Conservation (phyloP, 2,888 invertebrate species). For the Eupithecia exiguata region DNA sequence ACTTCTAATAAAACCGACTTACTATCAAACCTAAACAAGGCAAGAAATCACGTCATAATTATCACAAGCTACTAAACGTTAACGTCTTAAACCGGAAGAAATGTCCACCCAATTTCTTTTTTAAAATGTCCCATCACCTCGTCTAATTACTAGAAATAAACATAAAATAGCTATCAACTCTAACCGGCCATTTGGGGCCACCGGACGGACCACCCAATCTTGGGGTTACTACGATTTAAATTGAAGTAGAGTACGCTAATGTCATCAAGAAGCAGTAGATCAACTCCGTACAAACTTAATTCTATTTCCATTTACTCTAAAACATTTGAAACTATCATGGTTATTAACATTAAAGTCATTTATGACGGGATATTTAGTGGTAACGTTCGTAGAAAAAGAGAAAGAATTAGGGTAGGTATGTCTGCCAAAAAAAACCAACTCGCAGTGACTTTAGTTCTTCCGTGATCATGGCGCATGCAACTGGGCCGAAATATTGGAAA, state of each 20-base stretch:
- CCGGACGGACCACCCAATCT: slow-evolving; percentile 35
- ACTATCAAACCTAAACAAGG: neutral
- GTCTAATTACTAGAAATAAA: slow-evolving; percentile 32
- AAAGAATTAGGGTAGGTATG: no score
- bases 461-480: no score
- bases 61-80: slow-evolving; percentile 5
- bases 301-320: no score
- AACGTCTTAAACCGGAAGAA: slow-evolving; percentile 23
- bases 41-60: slow-evolving; percentile 12
- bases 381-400: no score
- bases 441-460: no score
- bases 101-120: slow-evolving; percentile 13
- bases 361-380: no score
- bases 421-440: no score
- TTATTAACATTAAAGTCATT: no score
- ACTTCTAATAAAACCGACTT: neutral
- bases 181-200: slow-evolving; percentile 27
- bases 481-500: no score
- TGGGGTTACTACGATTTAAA: slow-evolving; percentile 30
- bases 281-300: neutral
- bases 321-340: no score
- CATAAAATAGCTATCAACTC: slow-evolving; percentile 30
- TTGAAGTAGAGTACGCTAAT: slow-evolving; percentile 18
- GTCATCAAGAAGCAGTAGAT: slow-evolving; percentile 5
- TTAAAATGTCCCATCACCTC: slow-evolving; percentile 22